Percentiles rank a stretch among this genome's conserved stretches.
Evolutionary conservation across 2,888 invertebrate species (phyloP).

Genomic region (Sympetrum striolatum): DNA sequence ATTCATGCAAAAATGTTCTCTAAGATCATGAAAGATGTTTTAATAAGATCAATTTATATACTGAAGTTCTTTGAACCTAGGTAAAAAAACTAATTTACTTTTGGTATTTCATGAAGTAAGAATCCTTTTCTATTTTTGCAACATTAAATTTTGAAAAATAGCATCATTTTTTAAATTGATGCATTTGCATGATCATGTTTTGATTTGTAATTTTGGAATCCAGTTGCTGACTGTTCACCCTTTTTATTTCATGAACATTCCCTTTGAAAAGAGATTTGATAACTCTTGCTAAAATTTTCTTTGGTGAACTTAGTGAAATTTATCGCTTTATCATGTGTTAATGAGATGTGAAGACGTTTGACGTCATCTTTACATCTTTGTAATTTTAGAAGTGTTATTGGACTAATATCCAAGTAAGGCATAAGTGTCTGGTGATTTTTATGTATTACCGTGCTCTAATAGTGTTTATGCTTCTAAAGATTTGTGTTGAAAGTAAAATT

Average conservation of each 20-base stretch:
- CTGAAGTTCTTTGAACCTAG: no score
- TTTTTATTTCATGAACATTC: neutral
- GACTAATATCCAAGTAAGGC: neutral
- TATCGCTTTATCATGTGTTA: neutral
- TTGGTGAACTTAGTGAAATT: neutral
- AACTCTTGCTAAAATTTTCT: neutral
- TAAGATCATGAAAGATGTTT: no score
- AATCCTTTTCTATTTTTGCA: no score
- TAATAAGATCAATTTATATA: no score
- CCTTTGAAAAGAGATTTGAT: neutral
- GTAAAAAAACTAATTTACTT: no score
- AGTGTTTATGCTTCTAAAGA: neutral
- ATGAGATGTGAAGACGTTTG: neutral
- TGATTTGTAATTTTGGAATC: no score
- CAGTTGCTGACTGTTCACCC: no score
- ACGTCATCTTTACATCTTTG: neutral
- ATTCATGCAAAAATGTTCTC: no score
- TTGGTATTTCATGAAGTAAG: no score
- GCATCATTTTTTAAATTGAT: no score
- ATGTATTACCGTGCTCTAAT: neutral
- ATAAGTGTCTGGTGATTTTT: neutral
- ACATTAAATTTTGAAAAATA: no score
- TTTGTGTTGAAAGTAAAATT: neutral
- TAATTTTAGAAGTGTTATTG: neutral
- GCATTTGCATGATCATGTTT: no score